phyloP scores from a whole-genome alignment of 2,113 vertebrate genomes.

The Phycodurus eques region DNA sequence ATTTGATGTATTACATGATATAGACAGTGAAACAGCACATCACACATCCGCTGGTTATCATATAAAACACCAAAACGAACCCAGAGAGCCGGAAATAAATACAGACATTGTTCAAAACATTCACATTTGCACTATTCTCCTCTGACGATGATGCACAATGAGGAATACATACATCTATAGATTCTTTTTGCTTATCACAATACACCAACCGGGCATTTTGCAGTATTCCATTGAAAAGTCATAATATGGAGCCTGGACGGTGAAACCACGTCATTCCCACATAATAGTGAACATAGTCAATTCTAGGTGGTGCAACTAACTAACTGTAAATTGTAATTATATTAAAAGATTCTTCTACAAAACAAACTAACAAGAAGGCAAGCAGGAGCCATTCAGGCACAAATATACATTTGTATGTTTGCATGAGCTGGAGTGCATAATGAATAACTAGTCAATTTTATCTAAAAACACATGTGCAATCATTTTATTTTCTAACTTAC shows the following conservation, averaged over 20 bases:
- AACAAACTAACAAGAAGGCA: not conserved
- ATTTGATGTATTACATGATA: slow-evolving; percentile 34
- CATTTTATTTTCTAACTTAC: not conserved
- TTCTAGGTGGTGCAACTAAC: slow-evolving; percentile 24
- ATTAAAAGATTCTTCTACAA: no score
- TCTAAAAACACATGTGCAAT: not conserved
- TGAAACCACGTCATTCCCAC: slow-evolving; percentile 20
- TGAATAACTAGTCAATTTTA: not conserved
- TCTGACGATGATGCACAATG: slow-evolving; percentile 35
- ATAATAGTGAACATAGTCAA: slow-evolving; percentile 26
- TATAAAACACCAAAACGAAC: slow-evolving; percentile 25
- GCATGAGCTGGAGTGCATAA: not conserved
- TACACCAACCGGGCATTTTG: not conserved
- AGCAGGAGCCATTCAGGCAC: not conserved
- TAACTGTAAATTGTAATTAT: slow-evolving; percentile 2
- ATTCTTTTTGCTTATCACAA: not conserved
- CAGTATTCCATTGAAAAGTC: not conserved
- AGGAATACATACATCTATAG: not conserved
- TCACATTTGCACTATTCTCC: slow-evolving; percentile 54
- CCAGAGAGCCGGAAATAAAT: slow-evolving; percentile 60
- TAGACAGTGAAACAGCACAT: slow-evolving; percentile 18
- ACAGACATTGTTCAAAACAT: slow-evolving; percentile 54
- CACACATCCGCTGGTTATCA: slow-evolving; percentile 24
- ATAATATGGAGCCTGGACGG: not conserved
- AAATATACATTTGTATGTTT: not conserved